Conservation (phyloP, 1,140 invertebrate genomes). For the Bicyclus anynana region DNA sequence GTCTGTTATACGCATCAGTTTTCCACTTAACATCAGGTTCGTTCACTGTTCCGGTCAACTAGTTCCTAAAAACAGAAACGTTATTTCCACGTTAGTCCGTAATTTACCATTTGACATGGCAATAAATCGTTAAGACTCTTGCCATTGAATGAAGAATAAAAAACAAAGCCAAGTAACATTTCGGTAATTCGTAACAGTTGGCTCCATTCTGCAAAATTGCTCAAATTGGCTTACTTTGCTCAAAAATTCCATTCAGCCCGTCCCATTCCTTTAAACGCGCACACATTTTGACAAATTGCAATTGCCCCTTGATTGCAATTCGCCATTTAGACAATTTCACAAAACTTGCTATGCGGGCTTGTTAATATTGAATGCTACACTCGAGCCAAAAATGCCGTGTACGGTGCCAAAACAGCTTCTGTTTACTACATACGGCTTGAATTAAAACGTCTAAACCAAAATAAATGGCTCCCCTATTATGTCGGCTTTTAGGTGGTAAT, state of each 20-base stretch:
- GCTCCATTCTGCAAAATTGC: background rate
- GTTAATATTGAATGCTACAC: slow-evolving; percentile 24
- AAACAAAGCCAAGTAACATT: background rate
- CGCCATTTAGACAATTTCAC: slow-evolving; percentile 21
- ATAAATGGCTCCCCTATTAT: slow-evolving; percentile 16
- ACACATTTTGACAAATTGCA: slow-evolving; percentile 14
- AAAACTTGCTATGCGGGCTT: slow-evolving; percentile 16
- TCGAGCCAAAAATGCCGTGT: slow-evolving; percentile 23
- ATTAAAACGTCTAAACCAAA: slow-evolving; percentile 35
- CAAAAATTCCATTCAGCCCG: background rate
- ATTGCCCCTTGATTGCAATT: slow-evolving; percentile 24
- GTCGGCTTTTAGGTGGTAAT: slow-evolving; percentile 15
- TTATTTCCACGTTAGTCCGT: too few relatives aligned
- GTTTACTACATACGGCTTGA: slow-evolving; percentile 27
- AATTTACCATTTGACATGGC: too few relatives aligned
- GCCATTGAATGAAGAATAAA: background rate
- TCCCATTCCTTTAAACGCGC: background rate
- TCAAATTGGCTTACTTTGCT: background rate
- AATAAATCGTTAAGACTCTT: too few relatives aligned
- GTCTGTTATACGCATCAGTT: too few relatives aligned
- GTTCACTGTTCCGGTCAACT: too few relatives aligned
- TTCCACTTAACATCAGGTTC: too few relatives aligned
- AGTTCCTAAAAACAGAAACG: too few relatives aligned
- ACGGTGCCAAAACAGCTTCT: slow-evolving; percentile 28
- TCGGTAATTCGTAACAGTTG: background rate